Percentiles rank a stretch among this genome's conserved stretches.
phyloP scores from a whole-genome alignment of 2,888 invertebrate genomes.

The Agrilus biguttatus region DNA sequence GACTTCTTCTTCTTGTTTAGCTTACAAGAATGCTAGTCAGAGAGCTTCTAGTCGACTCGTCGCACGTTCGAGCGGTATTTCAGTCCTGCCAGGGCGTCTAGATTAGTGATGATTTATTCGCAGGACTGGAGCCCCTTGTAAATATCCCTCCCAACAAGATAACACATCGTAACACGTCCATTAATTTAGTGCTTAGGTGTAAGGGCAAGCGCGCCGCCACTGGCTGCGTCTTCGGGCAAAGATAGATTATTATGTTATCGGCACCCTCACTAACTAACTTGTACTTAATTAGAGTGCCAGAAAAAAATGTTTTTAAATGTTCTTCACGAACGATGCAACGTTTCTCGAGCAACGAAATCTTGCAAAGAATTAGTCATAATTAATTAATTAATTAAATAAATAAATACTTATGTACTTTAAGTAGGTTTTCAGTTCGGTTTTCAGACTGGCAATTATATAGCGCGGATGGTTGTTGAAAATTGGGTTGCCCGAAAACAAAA shows the following conservation, averaged over 20 bases:
- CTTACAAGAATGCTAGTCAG: no score
- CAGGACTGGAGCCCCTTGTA: slow-evolving; percentile 29
- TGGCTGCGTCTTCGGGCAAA: no score
- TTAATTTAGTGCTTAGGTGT: slow-evolving; percentile 25
- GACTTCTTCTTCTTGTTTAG: no score
- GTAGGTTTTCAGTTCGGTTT: no score
- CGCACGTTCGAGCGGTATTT: slow-evolving; percentile 22
- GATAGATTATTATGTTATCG: slow-evolving; percentile 18
- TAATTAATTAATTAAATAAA: no score
- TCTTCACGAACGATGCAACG: slow-evolving; percentile 28
- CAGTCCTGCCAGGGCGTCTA: slow-evolving; percentile 21
- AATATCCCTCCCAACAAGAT: slow-evolving; percentile 26
- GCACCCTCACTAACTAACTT: slow-evolving; percentile 18
- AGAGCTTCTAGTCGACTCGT: slow-evolving; percentile 9
- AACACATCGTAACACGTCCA: slow-evolving; percentile 36
- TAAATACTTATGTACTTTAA: not conserved
- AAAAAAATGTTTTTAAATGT: slow-evolving; percentile 15
- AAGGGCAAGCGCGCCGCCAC: slow-evolving; percentile 15
- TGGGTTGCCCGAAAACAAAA: no score
- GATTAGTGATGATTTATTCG: slow-evolving; percentile 28
- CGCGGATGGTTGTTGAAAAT: no score
- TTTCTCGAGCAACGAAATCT: slow-evolving; percentile 34
- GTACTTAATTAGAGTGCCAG: slow-evolving; percentile 16
- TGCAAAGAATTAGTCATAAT: slow-evolving; percentile 20
- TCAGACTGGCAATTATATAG: no score